phyloP scores from a whole-genome alignment of 2,113 vertebrate genomes.

The Tachysurus fulvidraco region DNA sequence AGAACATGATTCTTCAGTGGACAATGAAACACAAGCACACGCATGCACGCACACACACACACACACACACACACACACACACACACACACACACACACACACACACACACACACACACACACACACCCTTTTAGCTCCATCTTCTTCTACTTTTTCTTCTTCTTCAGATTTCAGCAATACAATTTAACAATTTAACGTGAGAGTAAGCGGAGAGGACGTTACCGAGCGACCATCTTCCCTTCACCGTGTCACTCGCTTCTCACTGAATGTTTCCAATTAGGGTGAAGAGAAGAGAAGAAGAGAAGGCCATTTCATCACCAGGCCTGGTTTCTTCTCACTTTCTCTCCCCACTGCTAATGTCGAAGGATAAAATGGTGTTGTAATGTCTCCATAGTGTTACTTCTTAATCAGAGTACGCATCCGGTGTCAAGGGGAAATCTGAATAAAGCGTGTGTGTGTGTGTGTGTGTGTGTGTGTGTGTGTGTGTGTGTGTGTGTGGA shows the following conservation, averaged over 20 bases:
- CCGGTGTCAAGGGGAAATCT: constrained; percentile 70
- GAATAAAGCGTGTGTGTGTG: constrained; percentile 66
- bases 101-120: no score
- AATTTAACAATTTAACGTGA: neutral
- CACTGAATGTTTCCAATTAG: constrained; percentile 39
- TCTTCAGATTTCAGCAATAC: neutral
- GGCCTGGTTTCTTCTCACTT: constrained; percentile 22
- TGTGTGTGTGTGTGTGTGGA: no score
- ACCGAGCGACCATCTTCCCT: neutral
- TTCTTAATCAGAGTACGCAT: constrained; percentile 68
- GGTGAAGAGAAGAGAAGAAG: constrained; percentile 24
- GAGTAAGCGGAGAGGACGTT: neutral
- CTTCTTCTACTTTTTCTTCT: neutral
- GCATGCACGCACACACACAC: no score
- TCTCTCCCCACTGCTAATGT: constrained; percentile 15
- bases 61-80: neutral
- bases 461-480: constrained; percentile 32
- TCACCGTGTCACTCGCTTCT: neutral
- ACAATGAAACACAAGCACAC: no score
- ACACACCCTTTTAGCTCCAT: neutral
- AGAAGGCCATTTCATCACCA: constrained; percentile 26
- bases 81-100: neutral
- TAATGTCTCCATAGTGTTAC: constrained; percentile 52
- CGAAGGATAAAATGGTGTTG: constrained; percentile 52
- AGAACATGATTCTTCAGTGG: neutral